Conservation (phyloP, 1,140 invertebrate species). For the Zaprionus africanus region DNA sequence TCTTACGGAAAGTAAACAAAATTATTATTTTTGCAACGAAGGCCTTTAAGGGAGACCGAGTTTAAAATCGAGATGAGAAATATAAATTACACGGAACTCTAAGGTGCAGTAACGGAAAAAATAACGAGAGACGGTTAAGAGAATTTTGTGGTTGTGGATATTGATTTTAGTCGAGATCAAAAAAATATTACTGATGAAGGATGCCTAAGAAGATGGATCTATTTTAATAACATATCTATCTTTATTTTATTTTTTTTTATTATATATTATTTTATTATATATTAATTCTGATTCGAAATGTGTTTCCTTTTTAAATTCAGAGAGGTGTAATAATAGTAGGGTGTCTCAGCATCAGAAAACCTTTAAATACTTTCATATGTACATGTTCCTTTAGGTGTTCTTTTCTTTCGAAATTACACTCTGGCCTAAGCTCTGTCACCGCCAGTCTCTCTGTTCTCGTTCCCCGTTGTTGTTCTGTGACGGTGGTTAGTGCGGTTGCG, state of each 20-base stretch:
- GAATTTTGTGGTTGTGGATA: background rate
- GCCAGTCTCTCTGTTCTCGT: conserved; percentile 45
- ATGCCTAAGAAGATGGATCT: background rate
- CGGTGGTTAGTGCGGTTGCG: conserved; percentile 51
- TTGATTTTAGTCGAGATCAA: background rate
- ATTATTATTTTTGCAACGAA: conserved; percentile 14
- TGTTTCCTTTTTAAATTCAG: background rate
- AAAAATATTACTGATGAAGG: background rate
- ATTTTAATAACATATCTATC: background rate
- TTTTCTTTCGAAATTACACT: conserved; percentile 31
- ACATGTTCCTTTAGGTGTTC: background rate
- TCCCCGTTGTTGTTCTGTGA: conserved; percentile 36
- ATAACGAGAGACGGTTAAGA: background rate
- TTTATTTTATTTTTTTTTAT: too few relatives aligned
- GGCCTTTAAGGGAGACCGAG: background rate
- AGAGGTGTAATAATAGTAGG: background rate
- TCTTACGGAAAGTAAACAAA: background rate
- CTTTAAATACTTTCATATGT: background rate
- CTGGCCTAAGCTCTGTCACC: conserved; percentile 60
- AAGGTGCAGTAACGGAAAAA: background rate
- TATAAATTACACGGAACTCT: background rate
- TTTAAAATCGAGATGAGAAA: background rate
- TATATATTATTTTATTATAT: too few relatives aligned
- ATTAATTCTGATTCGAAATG: background rate
- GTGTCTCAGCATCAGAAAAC: background rate